phyloP scores from a whole-genome alignment of 2,888 invertebrate genomes.

The Stenoptilia bipunctidactyla region DNA sequence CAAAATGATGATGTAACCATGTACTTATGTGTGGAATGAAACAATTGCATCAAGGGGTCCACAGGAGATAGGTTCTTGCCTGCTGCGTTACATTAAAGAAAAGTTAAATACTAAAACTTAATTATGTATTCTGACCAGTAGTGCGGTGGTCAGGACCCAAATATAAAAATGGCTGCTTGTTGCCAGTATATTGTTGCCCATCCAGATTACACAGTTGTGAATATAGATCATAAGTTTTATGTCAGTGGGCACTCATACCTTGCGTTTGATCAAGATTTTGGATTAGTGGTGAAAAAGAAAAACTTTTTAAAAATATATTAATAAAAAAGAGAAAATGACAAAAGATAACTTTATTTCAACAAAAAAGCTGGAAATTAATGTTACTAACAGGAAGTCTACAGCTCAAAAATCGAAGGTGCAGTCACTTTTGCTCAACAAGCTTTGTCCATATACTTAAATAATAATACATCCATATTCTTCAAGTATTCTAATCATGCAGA shows the following conservation, averaged over 20 bases:
- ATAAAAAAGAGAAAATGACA: too few species aligned
- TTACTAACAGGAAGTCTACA: too few species aligned
- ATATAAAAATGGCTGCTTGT: conserved; percentile 12
- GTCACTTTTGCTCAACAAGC: too few species aligned
- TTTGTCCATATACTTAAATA: too few species aligned
- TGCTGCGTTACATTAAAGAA: conserved; percentile 16
- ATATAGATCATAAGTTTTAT: conserved; percentile 13
- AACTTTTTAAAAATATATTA: too few species aligned
- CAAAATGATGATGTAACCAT: conserved; percentile 14
- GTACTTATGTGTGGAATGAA: conserved; percentile 21
- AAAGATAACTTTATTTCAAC: too few species aligned
- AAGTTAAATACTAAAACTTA: conserved; percentile 10
- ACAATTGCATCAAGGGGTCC: conserved; percentile 18
- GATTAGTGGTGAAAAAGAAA: conserved; percentile 9
- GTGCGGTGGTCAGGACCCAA: conserved; percentile 10
- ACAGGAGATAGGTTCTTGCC: conserved; percentile 20
- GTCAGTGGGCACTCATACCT: conserved; percentile 12
- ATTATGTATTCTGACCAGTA: conserved; percentile 9
- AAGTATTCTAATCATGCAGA: too few species aligned
- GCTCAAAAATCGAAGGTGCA: too few species aligned
- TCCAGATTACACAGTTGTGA: conserved; percentile 8
- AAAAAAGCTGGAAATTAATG: too few species aligned
- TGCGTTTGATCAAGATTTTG: conserved; percentile 12
- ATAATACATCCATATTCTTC: too few species aligned
- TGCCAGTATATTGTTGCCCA: conserved; percentile 10